Evolutionary conservation across 2,797 vertebrate species (phyloP).

Genomic region (Pristis pectinata): DNA sequence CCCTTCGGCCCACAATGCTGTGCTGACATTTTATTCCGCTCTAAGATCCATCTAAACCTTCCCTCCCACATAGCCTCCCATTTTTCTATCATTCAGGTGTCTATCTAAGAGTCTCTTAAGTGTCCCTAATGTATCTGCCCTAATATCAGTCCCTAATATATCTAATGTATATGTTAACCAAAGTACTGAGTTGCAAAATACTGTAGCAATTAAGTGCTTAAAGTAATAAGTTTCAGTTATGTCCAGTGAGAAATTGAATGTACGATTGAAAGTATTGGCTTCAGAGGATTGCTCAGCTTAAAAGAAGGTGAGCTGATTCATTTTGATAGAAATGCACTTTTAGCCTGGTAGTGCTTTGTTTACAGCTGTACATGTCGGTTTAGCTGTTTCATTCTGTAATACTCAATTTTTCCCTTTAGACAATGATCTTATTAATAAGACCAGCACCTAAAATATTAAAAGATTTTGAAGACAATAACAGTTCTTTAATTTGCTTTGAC

Average conservation of each 20-base stretch:
- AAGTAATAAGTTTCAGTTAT: background rate
- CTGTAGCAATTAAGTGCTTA: background rate
- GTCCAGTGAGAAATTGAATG: background rate
- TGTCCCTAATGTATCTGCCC: too few species aligned
- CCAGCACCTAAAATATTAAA: background rate
- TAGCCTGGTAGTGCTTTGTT: conserved; percentile 16
- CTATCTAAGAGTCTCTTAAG: too few species aligned
- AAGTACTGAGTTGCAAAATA: background rate
- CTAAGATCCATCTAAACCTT: too few species aligned
- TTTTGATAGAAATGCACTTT: background rate
- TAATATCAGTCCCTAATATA: too few species aligned
- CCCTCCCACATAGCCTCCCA: too few species aligned
- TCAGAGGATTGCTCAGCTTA: background rate
- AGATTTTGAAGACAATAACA: background rate
- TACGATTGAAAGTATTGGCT: conserved; percentile 4
- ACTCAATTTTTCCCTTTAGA: background rate
- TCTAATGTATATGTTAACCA: background rate
- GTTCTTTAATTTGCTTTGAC: background rate
- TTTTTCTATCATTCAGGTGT: too few species aligned
- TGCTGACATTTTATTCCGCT: too few species aligned
- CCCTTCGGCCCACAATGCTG: too few species aligned
- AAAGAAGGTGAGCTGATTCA: conserved; percentile 23
- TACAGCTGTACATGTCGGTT: background rate
- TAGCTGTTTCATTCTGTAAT: background rate
- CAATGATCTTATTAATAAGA: background rate